Evolutionary conservation across 2,113 vertebrate genomes (phyloP).

Genomic region (Glaucidium brasilianum): DNA sequence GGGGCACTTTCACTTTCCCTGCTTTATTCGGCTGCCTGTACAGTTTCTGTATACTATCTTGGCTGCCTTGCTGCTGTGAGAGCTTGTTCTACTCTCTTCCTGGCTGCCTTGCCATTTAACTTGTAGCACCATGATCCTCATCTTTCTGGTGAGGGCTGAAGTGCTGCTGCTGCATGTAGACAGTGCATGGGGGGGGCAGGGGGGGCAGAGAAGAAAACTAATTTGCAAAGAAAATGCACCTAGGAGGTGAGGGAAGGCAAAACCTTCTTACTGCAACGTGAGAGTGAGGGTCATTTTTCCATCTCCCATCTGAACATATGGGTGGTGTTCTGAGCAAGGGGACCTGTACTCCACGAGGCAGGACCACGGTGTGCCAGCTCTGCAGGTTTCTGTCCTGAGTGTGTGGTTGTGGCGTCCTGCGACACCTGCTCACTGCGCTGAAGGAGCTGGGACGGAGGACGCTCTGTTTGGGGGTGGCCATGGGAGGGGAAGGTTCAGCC

Average conservation of each 20-base stretch:
- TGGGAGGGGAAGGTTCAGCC: background rate
- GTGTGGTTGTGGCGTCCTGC: background rate
- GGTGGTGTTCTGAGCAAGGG: background rate
- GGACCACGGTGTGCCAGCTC: background rate
- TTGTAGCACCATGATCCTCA: background rate
- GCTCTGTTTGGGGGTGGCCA: background rate
- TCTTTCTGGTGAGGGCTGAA: background rate
- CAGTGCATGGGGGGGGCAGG: background rate
- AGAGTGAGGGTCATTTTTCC: background rate
- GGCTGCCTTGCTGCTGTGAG: constrained; percentile 52
- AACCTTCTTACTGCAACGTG: background rate
- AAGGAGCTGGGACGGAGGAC: background rate
- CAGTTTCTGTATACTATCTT: constrained; percentile 35
- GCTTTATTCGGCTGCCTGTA: constrained; percentile 47
- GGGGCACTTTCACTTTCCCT: constrained; percentile 37
- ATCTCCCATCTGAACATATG: background rate
- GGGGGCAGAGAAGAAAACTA: background rate
- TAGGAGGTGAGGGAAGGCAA: background rate
- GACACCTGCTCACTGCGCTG: background rate
- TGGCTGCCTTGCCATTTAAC: constrained; percentile 36
- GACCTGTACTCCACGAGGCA: background rate
- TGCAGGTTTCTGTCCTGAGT: background rate
- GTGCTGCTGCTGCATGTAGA: constrained; percentile 34
- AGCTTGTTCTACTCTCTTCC: constrained; percentile 23
- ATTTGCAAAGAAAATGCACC: background rate